These are phyloP conservation scores for Mus spicilegus DNA, from an alignment of 2,113 vertebrate species.

Conservation along the genomic window DNA sequence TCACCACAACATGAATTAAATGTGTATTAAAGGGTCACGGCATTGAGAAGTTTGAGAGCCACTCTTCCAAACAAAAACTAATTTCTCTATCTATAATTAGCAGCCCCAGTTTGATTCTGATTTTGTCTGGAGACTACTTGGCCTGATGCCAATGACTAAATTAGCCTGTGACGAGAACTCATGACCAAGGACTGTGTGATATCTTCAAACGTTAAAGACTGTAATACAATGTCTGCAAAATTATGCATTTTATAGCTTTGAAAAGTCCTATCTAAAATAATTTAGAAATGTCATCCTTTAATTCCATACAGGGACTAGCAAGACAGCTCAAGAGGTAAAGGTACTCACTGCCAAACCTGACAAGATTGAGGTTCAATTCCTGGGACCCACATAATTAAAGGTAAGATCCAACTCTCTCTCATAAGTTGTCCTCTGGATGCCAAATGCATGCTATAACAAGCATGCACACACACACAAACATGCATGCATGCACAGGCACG, in stretches of 20 bases:
- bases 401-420: not conserved
- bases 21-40: too few relatives aligned
- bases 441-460: too few relatives aligned
- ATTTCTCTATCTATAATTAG: conserved; percentile 79
- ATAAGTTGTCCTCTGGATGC: not conserved
- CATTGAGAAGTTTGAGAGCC: not conserved
- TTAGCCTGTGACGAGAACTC: conserved; percentile 71
- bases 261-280: conserved; percentile 46
- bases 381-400: not conserved
- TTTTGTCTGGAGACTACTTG: conserved; percentile 72
- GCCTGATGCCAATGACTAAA: conserved; percentile 71
- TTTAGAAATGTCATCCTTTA: conserved; percentile 10
- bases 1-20: not conserved
- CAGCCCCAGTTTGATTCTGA: conserved; percentile 67
- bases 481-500: not conserved
- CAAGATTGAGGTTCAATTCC: not conserved
- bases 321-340: not conserved
- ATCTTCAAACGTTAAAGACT: conserved; percentile 69
- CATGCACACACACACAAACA: not conserved
- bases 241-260: conserved; percentile 41
- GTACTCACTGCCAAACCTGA: not conserved
- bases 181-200: conserved; percentile 47
- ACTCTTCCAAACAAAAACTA: conserved; percentile 61
- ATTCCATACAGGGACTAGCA: not conserved
- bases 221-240: conserved; percentile 61